These are phyloP conservation scores for Acipenser ruthenus DNA, from an alignment of 2,797 vertebrate genomes.

Conservation along the genomic window DNA sequence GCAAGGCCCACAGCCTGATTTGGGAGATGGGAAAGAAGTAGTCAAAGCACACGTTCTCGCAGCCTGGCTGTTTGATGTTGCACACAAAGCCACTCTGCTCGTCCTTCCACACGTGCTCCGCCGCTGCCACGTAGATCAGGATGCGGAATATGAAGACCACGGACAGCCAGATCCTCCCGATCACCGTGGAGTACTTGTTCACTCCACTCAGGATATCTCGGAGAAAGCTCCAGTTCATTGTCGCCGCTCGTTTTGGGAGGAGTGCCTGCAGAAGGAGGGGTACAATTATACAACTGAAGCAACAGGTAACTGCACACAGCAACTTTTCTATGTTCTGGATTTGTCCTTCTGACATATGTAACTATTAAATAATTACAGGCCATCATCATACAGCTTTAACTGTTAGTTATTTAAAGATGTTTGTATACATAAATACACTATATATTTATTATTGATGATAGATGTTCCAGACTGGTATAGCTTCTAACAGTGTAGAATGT, in stretches of 20 bases:
- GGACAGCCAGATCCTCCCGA: constrained; percentile 76
- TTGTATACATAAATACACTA: too few relatives aligned
- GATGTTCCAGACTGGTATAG: too few relatives aligned
- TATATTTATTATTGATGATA: too few relatives aligned
- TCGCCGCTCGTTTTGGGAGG: constrained; percentile 9
- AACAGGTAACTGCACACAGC: too few relatives aligned
- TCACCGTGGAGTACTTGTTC: constrained; percentile 74
- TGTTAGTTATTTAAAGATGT: too few relatives aligned
- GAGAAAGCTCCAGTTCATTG: constrained; percentile 79
- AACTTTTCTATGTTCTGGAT: too few relatives aligned
- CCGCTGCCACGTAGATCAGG: constrained; percentile 69
- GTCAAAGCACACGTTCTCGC: constrained; percentile 81
- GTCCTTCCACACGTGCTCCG: constrained; percentile 80
- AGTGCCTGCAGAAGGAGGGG: neutral
- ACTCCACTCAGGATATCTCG: constrained; percentile 74
- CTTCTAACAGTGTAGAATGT: too few relatives aligned
- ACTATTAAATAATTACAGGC: too few relatives aligned
- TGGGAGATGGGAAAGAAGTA: constrained; percentile 81
- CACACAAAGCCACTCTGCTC: constrained; percentile 77
- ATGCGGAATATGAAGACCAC: constrained; percentile 74
- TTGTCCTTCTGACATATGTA: too few relatives aligned
- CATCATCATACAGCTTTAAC: too few relatives aligned
- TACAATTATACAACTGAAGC: too few relatives aligned
- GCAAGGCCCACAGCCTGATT: constrained; percentile 76
- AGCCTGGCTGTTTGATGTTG: constrained; percentile 74